Base-by-base conservation (phyloP, 2,888 invertebrate genomes). In the Sphaerophoria rueppellii region DNA sequence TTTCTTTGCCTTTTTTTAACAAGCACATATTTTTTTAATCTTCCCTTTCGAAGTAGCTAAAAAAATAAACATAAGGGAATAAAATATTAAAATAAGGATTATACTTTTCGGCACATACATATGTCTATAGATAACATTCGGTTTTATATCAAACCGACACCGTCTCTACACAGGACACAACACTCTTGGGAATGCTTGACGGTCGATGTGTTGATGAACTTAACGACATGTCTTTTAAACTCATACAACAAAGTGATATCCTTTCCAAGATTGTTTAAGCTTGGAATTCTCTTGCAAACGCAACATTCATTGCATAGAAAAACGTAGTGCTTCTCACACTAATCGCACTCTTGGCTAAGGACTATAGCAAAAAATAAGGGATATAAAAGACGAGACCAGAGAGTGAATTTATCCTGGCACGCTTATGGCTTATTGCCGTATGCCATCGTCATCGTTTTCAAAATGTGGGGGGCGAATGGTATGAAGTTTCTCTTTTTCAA, bases 401-500 rank as follows among this genome's bases (percentile, higher is more conserved):
- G 55, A 75, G 57, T 73, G 69, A 73, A 77, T 72, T 43, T 75
- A 70, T 80, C 48, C 76, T 73, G 85, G 85, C 85, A 85, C 81
- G 81, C 85, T 85, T 85, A 76, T 72, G n/a, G 61, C 76, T 81
- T 73, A 67, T 40, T 65, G 65, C 50, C 65, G 55, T 24, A 2
- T 24, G 24, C 24, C 24, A 24, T 24, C 24, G 24, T 24, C 24
- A 24, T 69, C 65, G 67, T 69, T 46, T 40, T 14, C 46, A 72
- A 81, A 70, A 50, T 79, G n/a, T n/a, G n/a, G 71, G 60, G 71
- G 57, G 60, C 35, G 61, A 46, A 32, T 34, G 4, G 35, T n/a
- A 79, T 71, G 16, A 61, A 11, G 63, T 63, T 57, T 81, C 73
- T 73, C 85, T 60, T 77, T 81, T 85, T 72, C 48, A 81, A 83